Conservation (phyloP, 2,113 vertebrate species). For the Hoplias malabaricus region DNA sequence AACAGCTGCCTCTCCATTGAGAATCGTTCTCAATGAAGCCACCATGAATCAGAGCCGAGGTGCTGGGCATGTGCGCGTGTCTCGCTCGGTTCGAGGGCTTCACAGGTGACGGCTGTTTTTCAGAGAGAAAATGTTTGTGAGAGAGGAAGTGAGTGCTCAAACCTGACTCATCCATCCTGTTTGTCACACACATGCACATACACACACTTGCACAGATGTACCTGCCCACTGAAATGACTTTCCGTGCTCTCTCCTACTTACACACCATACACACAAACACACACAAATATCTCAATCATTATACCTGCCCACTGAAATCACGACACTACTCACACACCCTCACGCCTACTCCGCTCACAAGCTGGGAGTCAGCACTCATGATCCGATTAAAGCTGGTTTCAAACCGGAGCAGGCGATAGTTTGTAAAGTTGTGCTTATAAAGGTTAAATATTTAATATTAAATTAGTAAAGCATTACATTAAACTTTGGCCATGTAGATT, state of each 20-base stretch:
- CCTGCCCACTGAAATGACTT: slow-evolving; percentile 31
- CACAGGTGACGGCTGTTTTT: slow-evolving; percentile 33
- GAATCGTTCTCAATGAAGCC: slow-evolving; percentile 33
- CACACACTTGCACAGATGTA: background rate
- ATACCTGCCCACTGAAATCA: background rate
- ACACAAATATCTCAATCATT: background rate
- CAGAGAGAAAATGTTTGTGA: background rate
- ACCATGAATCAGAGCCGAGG: slow-evolving; percentile 29
- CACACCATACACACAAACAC: background rate
- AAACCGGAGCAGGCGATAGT: background rate
- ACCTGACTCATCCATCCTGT: slow-evolving; percentile 58
- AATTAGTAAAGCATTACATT: too few relatives aligned
- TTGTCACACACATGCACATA: slow-evolving; percentile 37
- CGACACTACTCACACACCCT: background rate
- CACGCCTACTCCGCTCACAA: background rate
- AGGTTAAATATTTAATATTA: too few relatives aligned
- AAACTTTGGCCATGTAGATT: too few relatives aligned
- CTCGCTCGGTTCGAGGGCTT: background rate
- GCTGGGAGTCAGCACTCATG: background rate
- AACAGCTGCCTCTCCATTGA: slow-evolving; percentile 34
- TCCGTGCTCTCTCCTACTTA: background rate
- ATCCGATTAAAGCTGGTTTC: background rate
- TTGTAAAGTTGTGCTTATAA: too few relatives aligned
- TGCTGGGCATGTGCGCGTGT: background rate
- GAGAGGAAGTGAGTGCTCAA: slow-evolving; percentile 17